Evolutionary conservation across 2,888 invertebrate species (phyloP).

Genomic region (Physocephala rufipes): DNA sequence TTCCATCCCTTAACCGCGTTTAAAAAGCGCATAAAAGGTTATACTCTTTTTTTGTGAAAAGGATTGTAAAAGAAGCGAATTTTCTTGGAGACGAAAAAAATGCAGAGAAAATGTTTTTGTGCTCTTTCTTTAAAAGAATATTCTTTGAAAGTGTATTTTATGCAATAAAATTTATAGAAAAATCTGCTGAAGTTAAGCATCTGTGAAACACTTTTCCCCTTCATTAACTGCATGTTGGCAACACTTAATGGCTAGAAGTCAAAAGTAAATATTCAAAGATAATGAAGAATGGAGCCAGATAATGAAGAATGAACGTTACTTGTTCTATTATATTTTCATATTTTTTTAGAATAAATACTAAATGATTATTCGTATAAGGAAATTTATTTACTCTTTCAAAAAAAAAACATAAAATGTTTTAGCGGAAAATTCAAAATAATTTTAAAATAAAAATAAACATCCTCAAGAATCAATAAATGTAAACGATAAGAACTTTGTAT

Average conservation of each 20-base stretch:
- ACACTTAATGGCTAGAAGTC: background rate
- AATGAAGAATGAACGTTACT: background rate
- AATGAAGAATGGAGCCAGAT: background rate
- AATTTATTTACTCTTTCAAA: too few relatives aligned
- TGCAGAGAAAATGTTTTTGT: background rate
- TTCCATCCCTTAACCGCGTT: background rate
- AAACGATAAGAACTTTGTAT: background rate
- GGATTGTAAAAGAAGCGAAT: background rate
- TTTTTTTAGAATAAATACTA: background rate
- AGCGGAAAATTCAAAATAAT: background rate
- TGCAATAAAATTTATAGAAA: slow-evolving; percentile 1
- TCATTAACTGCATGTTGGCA: slow-evolving; percentile 4
- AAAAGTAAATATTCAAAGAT: background rate
- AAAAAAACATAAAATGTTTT: too few relatives aligned
- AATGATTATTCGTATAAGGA: background rate
- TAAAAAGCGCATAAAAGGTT: too few relatives aligned
- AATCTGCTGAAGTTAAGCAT: background rate
- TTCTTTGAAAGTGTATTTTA: too few relatives aligned
- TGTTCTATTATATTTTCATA: background rate
- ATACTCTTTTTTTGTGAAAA: too few relatives aligned
- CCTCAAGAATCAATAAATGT: background rate
- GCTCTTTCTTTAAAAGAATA: background rate
- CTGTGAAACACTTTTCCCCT: background rate
- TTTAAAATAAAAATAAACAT: background rate
- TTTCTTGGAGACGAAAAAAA: background rate